These are phyloP conservation scores for Clarias laeviceps DNA, from an alignment of 2,797 vertebrate species.

Conservation along the genomic window DNA sequence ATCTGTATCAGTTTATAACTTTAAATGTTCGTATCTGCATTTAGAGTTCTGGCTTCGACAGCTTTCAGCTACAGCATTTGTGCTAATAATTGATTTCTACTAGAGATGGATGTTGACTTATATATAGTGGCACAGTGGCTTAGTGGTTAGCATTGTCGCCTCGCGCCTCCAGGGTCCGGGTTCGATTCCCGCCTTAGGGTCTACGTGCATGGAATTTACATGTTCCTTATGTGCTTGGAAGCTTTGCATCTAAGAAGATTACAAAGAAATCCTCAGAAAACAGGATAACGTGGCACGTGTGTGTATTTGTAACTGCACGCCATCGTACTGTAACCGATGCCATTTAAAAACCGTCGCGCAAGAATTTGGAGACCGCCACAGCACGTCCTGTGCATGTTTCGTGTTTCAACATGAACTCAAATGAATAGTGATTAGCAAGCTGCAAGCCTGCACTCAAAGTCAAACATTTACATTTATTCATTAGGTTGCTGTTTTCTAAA, in stretches of 20 bases:
- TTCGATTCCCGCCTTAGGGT: no score
- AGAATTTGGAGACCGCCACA: constrained; percentile 12
- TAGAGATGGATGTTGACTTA: not conserved
- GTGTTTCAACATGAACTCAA: constrained; percentile 30
- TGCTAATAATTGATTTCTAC: not conserved
- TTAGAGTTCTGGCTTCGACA: not conserved
- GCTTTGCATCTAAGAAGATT: no score
- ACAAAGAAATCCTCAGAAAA: no score
- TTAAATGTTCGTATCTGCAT: not conserved
- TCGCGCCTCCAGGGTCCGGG: no score
- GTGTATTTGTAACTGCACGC: no score
- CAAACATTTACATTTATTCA: not conserved
- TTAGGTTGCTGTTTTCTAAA: not conserved
- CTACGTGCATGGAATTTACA: no score
- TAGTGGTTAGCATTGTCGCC: no score
- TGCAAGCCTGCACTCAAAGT: not conserved
- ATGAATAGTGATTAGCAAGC: not conserved
- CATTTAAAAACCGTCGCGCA: constrained; percentile 3
- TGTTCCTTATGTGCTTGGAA: no score
- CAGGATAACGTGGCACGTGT: no score
- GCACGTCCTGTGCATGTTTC: not conserved
- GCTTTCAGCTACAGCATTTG: not conserved
- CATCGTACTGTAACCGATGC: not conserved
- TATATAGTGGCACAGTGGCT: not conserved
- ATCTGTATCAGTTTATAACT: not conserved